Conservation (phyloP, 92 coral and sea anemone species). For the Porites divaricata region DNA sequence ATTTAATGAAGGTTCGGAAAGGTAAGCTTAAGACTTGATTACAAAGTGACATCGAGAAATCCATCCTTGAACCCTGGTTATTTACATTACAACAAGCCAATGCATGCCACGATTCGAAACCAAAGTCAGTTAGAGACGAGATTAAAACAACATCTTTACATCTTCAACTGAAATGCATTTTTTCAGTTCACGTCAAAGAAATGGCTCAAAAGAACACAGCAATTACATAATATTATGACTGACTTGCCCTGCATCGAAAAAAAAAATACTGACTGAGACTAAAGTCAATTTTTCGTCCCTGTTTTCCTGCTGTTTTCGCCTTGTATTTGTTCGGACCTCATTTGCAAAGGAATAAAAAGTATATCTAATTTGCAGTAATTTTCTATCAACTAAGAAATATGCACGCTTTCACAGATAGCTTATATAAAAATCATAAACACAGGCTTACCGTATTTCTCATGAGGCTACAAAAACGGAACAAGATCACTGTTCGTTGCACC, state of each 20-base stretch:
- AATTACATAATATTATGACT: not conserved
- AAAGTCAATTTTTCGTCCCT: not conserved
- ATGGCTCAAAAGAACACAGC: not conserved
- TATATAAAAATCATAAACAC: not conserved
- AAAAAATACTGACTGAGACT: not conserved
- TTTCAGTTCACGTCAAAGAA: not conserved
- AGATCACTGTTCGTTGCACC: conserved; percentile 14
- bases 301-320: not conserved
- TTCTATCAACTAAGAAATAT: not conserved
- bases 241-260: not conserved
- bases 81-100: conserved; percentile 15
- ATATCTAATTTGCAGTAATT: too few species aligned
- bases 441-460: conserved; percentile 19
- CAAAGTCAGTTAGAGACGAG: not conserved
- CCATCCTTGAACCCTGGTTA: too few species aligned
- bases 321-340: not conserved
- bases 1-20: too few species aligned
- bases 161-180: not conserved
- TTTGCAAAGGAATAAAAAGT: not conserved
- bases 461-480: not conserved
- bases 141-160: not conserved
- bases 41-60: too few species aligned
- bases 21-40: too few species aligned
- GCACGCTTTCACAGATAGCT: not conserved
- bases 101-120: not conserved